These are phyloP conservation scores for Rhynchomys soricoides DNA, from an alignment of 2,113 vertebrate species.

Conservation along the genomic window DNA sequence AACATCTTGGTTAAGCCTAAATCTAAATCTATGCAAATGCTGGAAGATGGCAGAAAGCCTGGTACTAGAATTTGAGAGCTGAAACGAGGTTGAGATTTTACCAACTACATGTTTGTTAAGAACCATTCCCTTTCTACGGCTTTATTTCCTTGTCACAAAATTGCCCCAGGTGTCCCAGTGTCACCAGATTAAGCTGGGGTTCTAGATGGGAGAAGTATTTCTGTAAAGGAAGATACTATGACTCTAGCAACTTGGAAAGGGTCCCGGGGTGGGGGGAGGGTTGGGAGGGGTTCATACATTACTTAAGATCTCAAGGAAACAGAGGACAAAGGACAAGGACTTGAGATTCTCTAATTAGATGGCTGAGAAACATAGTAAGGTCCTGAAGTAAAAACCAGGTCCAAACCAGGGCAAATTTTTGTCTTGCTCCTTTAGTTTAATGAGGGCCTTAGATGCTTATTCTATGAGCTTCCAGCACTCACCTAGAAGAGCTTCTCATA, in stretches of 20 bases:
- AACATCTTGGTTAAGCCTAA: background rate
- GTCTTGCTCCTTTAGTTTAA: background rate
- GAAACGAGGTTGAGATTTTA: background rate
- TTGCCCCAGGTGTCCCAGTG: background rate
- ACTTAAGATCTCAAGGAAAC: background rate
- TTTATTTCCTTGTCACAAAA: constrained; percentile 16
- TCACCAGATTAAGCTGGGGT: background rate
- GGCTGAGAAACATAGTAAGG: background rate
- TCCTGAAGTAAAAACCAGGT: background rate
- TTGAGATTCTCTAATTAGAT: background rate
- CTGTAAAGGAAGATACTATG: background rate
- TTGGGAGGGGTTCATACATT: background rate
- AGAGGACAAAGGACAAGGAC: background rate
- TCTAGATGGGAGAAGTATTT: background rate
- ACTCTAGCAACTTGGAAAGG: background rate
- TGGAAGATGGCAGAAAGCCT: background rate
- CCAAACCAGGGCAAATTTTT: background rate
- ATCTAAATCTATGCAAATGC: background rate
- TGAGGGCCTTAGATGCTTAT: background rate
- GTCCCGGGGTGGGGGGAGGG: background rate
- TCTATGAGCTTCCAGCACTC: background rate
- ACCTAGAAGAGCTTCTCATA: constrained; percentile 80
- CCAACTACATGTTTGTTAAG: background rate
- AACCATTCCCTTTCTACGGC: background rate
- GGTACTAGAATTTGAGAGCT: background rate